Percentiles rank a stretch among this genome's conserved stretches.
These are phyloP conservation scores for Nebria salina DNA, from an alignment of 2,888 invertebrate genomes.

Conservation along the genomic window DNA sequence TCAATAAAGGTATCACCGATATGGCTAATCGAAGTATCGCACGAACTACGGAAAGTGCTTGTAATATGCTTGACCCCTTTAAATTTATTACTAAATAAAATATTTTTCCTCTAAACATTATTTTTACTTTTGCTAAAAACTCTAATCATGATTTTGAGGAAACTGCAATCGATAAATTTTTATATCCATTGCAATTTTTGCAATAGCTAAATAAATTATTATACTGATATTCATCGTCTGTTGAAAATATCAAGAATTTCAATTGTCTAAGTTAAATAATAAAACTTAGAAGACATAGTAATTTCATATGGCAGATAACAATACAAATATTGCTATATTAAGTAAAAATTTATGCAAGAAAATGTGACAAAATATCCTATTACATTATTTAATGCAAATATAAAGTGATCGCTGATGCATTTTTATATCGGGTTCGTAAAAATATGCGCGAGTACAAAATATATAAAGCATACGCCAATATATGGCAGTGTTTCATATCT, in stretches of 20 bases:
- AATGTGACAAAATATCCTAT: background rate
- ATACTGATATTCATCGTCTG: no score
- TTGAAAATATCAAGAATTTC: no score
- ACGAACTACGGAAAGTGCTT: background rate
- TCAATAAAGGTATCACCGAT: background rate
- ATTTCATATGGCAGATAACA: no score
- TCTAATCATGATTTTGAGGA: no score
- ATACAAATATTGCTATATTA: no score
- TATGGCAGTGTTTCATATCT: constrained; percentile 1
- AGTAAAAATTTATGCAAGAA: background rate
- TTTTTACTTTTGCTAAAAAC: no score
- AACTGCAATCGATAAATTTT: no score
- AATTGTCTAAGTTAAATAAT: no score
- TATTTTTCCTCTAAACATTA: no score
- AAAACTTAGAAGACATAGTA: no score
- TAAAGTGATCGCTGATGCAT: background rate
- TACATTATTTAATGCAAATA: background rate
- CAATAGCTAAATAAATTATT: no score
- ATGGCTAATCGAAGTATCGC: background rate
- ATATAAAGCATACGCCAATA: background rate
- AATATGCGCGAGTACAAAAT: background rate
- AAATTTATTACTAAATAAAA: background rate
- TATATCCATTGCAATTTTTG: no score
- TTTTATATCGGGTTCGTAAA: background rate
- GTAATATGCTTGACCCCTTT: background rate